phyloP scores from a whole-genome alignment of 92 coral and sea anemone genomes.

The Umimayanthus chanpuru region DNA sequence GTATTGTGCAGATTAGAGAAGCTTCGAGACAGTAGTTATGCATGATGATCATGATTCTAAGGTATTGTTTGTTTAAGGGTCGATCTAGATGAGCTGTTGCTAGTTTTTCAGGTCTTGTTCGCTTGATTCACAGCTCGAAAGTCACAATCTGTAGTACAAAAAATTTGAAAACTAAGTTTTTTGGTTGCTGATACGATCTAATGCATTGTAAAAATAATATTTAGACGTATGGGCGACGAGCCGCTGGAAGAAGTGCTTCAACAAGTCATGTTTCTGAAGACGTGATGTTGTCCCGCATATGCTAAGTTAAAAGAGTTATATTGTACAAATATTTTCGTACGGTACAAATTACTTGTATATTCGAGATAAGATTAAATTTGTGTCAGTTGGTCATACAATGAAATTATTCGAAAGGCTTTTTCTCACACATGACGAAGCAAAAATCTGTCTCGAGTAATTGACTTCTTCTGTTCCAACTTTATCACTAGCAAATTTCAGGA shows the following conservation, averaged over 20 bases:
- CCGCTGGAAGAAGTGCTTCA: neutral
- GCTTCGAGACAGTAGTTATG: neutral
- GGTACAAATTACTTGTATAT: neutral
- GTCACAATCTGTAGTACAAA: neutral
- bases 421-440: neutral
- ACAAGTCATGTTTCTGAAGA: neutral
- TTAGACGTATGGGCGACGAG: neutral
- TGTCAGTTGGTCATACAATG: neutral
- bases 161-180: neutral
- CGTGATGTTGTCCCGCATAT: neutral
- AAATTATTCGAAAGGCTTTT: neutral
- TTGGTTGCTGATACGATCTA: neutral
- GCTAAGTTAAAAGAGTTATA: conserved; percentile 26
- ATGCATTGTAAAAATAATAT: neutral
- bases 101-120: neutral
- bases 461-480: neutral
- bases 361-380: conserved; percentile 1
- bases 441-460: neutral
- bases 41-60: neutral
- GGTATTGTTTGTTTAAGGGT: too few species aligned
- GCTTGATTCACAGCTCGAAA: neutral
- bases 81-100: neutral
- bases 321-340: conserved; percentile 8
- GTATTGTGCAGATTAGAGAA: neutral
- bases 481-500: neutral